Conservation (phyloP, 2,113 vertebrate genomes). For the Gobio gobio region DNA sequence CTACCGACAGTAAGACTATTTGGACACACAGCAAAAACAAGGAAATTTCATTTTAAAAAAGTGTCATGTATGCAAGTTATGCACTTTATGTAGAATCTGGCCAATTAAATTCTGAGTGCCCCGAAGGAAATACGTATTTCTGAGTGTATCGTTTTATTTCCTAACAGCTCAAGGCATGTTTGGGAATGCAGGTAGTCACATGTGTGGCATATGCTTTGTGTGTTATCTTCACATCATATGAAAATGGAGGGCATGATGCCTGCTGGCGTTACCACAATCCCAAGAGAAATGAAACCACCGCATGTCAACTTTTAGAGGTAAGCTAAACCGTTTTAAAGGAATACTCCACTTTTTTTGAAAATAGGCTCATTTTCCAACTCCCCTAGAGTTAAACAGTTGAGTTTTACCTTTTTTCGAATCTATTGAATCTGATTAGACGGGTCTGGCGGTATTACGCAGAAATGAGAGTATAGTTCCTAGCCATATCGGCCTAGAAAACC, state of each 20-base stretch:
- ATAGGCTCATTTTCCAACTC: no score
- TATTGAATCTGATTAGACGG: no score
- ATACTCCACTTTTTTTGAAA: no score
- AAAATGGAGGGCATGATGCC: accelerated
- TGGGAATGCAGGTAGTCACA: slow-evolving; percentile 71
- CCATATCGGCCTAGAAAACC: no score
- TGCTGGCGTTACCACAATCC: not conserved
- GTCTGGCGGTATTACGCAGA: no score
- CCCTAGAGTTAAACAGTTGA: no score
- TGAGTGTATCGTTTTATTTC: not conserved
- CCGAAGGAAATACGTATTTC: not conserved
- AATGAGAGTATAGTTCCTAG: no score
- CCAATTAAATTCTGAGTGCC: not conserved
- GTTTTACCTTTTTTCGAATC: no score
- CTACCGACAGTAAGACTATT: slow-evolving; percentile 66
- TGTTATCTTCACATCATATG: slow-evolving; percentile 3
- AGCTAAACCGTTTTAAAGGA: not conserved
- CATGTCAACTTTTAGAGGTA: not conserved
- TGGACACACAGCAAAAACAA: not conserved
- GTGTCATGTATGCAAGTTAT: not conserved
- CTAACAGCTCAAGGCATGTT: slow-evolving; percentile 71
- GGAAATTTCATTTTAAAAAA: not conserved
- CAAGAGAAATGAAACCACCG: not conserved
- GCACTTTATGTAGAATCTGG: not conserved
- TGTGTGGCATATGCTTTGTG: slow-evolving; percentile 48